Evolutionary conservation across 2,888 invertebrate genomes (phyloP).

Genomic region (Brenthis daphne): DNA sequence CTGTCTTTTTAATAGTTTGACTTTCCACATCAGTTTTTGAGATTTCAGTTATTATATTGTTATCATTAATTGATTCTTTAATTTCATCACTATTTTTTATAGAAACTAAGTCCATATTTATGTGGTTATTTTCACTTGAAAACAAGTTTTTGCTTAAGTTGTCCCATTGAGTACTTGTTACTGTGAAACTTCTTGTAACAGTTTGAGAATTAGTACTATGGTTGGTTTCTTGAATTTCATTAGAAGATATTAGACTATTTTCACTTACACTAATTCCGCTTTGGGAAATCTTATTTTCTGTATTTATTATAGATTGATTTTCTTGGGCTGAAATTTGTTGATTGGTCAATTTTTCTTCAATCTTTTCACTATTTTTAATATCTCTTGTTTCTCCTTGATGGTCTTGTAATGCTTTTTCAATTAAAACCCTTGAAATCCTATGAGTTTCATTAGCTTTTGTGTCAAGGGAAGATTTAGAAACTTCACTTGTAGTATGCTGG

Average conservation of each 20-base stretch:
- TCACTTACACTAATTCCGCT: neutral
- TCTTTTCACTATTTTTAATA: neutral
- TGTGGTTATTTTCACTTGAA: neutral
- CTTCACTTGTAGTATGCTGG: neutral
- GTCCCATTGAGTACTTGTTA: neutral
- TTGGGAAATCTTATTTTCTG: neutral
- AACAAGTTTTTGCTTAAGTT: neutral
- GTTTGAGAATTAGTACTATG: neutral
- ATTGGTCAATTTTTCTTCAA: neutral
- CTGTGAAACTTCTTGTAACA: neutral
- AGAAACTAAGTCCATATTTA: neutral
- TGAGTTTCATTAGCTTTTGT: neutral
- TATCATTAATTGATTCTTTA: neutral
- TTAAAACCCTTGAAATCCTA: neutral
- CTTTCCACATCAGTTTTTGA: neutral
- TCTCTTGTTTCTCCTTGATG: neutral
- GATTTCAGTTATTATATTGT: conserved; percentile 10
- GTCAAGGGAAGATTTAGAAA: neutral
- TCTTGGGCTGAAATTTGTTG: neutral
- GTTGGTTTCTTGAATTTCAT: neutral
- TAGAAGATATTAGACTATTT: neutral
- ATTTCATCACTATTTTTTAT: neutral
- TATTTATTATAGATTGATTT: neutral
- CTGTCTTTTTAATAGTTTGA: neutral
- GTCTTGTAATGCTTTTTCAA: neutral